These are phyloP conservation scores for Reinhardtius hippoglossoides DNA, from an alignment of 2,113 vertebrate species.

Conservation along the genomic window DNA sequence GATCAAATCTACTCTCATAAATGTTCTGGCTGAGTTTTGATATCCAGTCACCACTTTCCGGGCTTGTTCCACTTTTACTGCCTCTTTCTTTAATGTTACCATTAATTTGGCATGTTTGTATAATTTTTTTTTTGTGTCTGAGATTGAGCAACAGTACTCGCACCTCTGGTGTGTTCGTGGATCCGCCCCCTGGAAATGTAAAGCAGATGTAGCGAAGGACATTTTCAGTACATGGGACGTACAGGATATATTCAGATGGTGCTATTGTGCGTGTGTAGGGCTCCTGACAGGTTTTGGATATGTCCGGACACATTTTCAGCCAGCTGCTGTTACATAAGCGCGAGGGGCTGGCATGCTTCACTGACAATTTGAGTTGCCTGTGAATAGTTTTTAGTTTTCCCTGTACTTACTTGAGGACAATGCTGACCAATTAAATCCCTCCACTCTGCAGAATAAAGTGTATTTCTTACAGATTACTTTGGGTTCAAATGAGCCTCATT, in stretches of 20 bases:
- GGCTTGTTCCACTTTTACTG: neutral
- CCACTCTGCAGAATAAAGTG: neutral
- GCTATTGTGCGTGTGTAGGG: slow-evolving; percentile 32
- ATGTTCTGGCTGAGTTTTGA: no score
- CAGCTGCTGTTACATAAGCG: slow-evolving; percentile 69
- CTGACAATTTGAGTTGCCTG: slow-evolving; percentile 42
- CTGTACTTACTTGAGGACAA: neutral
- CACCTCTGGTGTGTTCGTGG: slow-evolving; percentile 12
- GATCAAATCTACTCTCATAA: neutral
- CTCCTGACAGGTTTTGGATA: slow-evolving; percentile 63
- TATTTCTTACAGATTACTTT: neutral
- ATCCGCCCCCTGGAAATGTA: slow-evolving; percentile 42
- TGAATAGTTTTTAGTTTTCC: slow-evolving; percentile 55
- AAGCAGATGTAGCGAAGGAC: slow-evolving; percentile 57
- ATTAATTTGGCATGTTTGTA: neutral
- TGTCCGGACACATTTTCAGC: slow-evolving; percentile 75
- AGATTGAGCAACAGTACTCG: slow-evolving; percentile 17
- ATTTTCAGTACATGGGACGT: slow-evolving; percentile 31
- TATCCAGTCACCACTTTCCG: no score
- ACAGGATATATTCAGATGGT: slow-evolving; percentile 23
- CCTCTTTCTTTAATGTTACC: neutral
- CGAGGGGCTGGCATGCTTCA: slow-evolving; percentile 29
- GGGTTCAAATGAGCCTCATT: neutral
- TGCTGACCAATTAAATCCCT: slow-evolving; percentile 8
- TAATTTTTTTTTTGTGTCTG: neutral